Base-by-base conservation (phyloP, 2,888 invertebrate genomes). In the Euzophera pinguis region DNA sequence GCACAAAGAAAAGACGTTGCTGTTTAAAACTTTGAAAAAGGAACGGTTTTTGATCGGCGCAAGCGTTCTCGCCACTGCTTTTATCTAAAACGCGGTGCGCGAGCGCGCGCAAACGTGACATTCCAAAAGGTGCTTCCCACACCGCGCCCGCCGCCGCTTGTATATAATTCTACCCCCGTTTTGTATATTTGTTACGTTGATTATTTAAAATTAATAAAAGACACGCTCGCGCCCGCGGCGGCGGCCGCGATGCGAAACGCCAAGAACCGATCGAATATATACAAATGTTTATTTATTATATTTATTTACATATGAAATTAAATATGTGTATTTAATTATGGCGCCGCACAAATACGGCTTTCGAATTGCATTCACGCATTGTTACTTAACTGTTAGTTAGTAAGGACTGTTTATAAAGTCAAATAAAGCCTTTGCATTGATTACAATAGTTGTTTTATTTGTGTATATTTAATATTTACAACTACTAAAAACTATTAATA, bases 391-490 rank as follows among this genome's bases (percentile, higher is more conserved):
- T 80, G 74, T 77, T 84, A 87, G 83, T 65, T 74, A 65, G 66
- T 86, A 86, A 86, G 85, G 73, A 83, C 78, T 81, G 81, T 86
- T 84, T 87, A 83, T 79, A 80, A 77, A 81, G 77, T 79, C 82
- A 81, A 81, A 81, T 78, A 88, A 88, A 89, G 87, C 86, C 88
- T 88, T 79, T 84, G 89, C 88, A 85, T 85, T 86, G 84, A 88
- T 86, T 80, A 71, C 57, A 47, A 60, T 54, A 39, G 43, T 60
- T 55, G 64, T 84, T 82, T 84, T 81, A 83, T 71, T 71, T 64
- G 60, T 60, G 58, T 35, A 42, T 41, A n/a, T 22, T 22, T 22
- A 38, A 32, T 22, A n/a, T n/a, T n/a, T 45, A 48, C 29, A 50
- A 37, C 3, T 27, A 29, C 43, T 29, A 43, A 43, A 43, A 29